phyloP scores from a whole-genome alignment of 2,113 vertebrate genomes.

The Platichthys stellatus region DNA sequence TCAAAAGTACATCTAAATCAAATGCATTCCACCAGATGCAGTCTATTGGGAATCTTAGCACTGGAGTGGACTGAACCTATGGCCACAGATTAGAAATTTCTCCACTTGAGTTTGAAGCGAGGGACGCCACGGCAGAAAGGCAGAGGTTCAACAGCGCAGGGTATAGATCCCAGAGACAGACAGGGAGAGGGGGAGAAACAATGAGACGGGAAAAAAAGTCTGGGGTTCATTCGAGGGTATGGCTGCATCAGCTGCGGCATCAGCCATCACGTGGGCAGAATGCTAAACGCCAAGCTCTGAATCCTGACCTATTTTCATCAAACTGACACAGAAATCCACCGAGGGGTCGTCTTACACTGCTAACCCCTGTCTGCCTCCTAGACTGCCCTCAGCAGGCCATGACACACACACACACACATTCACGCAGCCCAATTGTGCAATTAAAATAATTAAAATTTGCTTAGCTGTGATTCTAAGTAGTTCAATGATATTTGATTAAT shows the following conservation, averaged over 20 bases:
- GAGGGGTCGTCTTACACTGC: slow-evolving; percentile 55
- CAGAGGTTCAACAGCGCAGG: slow-evolving; percentile 36
- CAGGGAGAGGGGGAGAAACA: not conserved
- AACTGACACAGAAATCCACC: slow-evolving; percentile 78
- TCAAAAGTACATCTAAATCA: slow-evolving; percentile 56
- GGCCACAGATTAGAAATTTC: slow-evolving; percentile 45
- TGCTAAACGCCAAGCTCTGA: slow-evolving; percentile 74
- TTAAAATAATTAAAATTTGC: not conserved
- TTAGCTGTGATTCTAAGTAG: slow-evolving; percentile 36
- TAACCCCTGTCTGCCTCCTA: slow-evolving; percentile 60
- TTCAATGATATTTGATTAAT: slow-evolving; percentile 53
- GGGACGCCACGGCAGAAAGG: slow-evolving; percentile 23
- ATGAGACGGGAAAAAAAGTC: slow-evolving; percentile 35
- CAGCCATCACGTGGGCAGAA: slow-evolving; percentile 74
- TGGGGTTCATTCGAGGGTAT: slow-evolving; percentile 71
- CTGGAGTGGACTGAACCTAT: slow-evolving; percentile 33
- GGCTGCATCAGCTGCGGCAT: slow-evolving; percentile 66
- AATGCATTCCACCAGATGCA: slow-evolving; percentile 34
- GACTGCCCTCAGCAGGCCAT: slow-evolving; percentile 28
- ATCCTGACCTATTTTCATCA: slow-evolving; percentile 84
- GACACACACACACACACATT: slow-evolving; percentile 4
- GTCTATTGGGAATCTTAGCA: slow-evolving; percentile 38
- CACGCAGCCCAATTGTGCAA: not conserved
- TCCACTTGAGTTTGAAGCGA: slow-evolving; percentile 15
- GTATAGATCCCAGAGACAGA: slow-evolving; percentile 41